phyloP scores from a whole-genome alignment of 2,797 vertebrate species.

The Varecia variegata region DNA sequence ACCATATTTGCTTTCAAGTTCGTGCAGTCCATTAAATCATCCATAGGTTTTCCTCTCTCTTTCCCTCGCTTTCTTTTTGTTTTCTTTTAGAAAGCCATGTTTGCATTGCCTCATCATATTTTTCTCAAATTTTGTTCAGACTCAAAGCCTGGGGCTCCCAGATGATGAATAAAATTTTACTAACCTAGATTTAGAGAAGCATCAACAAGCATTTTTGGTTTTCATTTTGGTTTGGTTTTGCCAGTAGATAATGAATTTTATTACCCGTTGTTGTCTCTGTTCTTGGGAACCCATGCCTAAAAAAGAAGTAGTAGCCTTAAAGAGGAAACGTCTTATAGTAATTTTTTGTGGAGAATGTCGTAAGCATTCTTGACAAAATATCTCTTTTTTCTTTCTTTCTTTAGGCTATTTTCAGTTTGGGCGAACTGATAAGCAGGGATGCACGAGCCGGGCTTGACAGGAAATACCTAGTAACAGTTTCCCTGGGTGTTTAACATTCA shows the following conservation, averaged over 20 bases:
- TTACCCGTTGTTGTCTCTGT: neutral
- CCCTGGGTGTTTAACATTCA: neutral
- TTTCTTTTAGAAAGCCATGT: conserved; percentile 65
- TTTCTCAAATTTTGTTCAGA: conserved; percentile 66
- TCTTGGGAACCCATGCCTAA: neutral
- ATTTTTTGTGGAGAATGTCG: neutral
- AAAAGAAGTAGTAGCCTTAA: neutral
- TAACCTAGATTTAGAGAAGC: neutral
- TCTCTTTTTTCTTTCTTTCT: neutral
- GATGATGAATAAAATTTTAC: neutral
- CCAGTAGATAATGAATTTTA: neutral
- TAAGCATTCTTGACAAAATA: neutral
- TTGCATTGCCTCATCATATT: conserved; percentile 70
- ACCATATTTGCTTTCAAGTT: conserved; percentile 65
- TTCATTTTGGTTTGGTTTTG: neutral
- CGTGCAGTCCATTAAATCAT: conserved; percentile 66
- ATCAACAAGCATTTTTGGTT: neutral
- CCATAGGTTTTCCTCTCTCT: conserved; percentile 32
- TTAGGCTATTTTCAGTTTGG: neutral
- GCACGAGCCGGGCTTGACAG: neutral
- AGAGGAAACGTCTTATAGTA: neutral
- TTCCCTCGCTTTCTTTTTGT: conserved; percentile 30
- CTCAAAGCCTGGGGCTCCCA: conserved; percentile 56
- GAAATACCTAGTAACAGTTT: neutral
- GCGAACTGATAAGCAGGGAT: neutral